phyloP scores from a whole-genome alignment of 2,797 vertebrate genomes.

The Sebastes wilsoni region DNA sequence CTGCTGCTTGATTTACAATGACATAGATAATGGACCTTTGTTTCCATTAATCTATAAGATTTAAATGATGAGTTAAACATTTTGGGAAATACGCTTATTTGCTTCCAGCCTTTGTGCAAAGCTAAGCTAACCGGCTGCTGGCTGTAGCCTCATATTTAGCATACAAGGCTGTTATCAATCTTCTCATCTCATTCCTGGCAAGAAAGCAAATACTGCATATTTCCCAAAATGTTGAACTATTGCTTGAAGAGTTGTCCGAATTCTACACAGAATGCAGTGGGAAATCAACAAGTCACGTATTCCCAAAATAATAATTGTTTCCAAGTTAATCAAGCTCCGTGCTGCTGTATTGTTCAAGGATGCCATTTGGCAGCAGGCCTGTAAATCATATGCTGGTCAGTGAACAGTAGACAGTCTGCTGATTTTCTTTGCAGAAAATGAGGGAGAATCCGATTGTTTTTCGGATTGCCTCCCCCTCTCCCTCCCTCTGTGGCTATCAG shows the following conservation, averaged over 20 bases:
- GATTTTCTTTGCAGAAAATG: slow-evolving; percentile 58
- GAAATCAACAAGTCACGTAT: slow-evolving; percentile 31
- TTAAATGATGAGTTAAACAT: background rate
- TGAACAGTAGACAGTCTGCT: slow-evolving; percentile 38
- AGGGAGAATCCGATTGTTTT: slow-evolving; percentile 75
- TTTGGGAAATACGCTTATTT: background rate
- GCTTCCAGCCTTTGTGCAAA: background rate
- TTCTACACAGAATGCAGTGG: slow-evolving; percentile 11
- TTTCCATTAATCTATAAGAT: background rate
- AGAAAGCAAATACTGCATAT: background rate
- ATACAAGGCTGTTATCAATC: background rate
- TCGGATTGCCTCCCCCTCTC: slow-evolving; percentile 32
- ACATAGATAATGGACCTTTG: background rate
- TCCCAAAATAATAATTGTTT: slow-evolving; percentile 45
- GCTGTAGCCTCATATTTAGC: background rate
- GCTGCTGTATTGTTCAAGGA: slow-evolving; percentile 49
- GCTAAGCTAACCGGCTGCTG: background rate
- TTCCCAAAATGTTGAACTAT: background rate
- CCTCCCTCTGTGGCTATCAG: slow-evolving; percentile 68
- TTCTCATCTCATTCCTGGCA: background rate
- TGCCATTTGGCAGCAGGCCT: slow-evolving; percentile 50
- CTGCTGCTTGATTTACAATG: background rate
- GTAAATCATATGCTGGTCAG: slow-evolving; percentile 45
- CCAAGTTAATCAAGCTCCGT: slow-evolving; percentile 30
- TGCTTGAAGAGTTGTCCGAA: background rate